A percentile compares a stretch with the other conserved stretches of the same genome.
Evolutionary conservation across 2,888 invertebrate species (phyloP).

Genomic region (Polietes domitor): DNA sequence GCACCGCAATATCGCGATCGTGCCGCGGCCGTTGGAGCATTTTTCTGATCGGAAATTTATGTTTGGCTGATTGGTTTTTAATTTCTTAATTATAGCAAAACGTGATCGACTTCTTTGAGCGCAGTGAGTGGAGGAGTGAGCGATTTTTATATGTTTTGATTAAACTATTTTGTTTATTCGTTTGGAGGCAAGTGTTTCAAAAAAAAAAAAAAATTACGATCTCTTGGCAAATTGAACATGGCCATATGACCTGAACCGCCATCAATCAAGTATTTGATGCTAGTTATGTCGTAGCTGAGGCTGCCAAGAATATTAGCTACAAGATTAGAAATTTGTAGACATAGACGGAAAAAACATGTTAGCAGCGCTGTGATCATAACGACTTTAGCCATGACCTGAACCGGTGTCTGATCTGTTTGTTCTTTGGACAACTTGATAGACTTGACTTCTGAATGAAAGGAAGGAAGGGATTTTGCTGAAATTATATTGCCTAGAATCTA

Average conservation of each 20-base stretch:
- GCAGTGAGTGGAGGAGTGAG: not conserved
- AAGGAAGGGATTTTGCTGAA: not conserved
- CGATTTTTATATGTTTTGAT: not conserved
- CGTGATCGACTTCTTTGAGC: slow-evolving; percentile 23
- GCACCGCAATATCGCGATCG: slow-evolving; percentile 3
- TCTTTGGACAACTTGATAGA: not conserved
- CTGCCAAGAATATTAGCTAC: too few relatives aligned
- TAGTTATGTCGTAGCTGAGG: not conserved
- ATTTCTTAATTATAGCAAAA: slow-evolving; percentile 60
- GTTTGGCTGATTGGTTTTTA: slow-evolving; percentile 62
- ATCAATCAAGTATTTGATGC: slow-evolving; percentile 33
- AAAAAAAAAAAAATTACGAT: slow-evolving; percentile 47
- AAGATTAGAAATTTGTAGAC: too few relatives aligned
- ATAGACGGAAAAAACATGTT: too few relatives aligned
- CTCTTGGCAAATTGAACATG: slow-evolving; percentile 53
- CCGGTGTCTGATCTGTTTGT: not conserved
- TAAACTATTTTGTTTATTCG: too few relatives aligned
- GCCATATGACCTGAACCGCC: slow-evolving; percentile 55
- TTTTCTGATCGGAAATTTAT: slow-evolving; percentile 46
- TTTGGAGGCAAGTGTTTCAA: slow-evolving; percentile 45
- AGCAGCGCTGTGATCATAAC: not conserved
- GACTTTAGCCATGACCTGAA: slow-evolving; percentile 16
- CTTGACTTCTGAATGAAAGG: not conserved
- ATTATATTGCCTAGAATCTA: slow-evolving; percentile 44
- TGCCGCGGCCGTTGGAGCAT: not conserved